Evolutionary conservation across 2,888 invertebrate species (phyloP).

Genomic region (Drosophila bunnanda): DNA sequence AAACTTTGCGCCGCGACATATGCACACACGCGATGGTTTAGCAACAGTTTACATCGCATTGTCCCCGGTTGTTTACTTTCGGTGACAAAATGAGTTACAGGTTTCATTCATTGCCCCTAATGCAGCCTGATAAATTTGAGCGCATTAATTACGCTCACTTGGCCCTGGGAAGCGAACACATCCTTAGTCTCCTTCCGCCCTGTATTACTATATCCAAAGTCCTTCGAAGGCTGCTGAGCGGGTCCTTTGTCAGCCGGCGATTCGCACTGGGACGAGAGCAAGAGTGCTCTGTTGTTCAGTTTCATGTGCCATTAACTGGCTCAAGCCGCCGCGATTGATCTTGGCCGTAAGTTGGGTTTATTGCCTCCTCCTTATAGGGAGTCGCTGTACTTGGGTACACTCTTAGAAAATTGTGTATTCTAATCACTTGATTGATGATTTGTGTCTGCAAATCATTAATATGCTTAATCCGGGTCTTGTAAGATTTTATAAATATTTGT

Average conservation of each 20-base stretch:
- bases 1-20: conserved; percentile 44
- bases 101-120: conserved; percentile 73
- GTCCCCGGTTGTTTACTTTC: conserved; percentile 63
- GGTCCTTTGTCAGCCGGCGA: conserved; percentile 28
- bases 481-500: background rate
- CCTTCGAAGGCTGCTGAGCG: conserved; percentile 4
- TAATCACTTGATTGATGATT: conserved; percentile 5
- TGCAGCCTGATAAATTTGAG: conserved; percentile 79
- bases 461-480: too few species aligned
- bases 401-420: conserved; percentile 4
- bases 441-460: background rate
- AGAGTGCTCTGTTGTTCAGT: conserved; percentile 50
- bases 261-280: conserved; percentile 6
- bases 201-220: background rate
- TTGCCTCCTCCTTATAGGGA: conserved; percentile 44
- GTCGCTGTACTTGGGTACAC: conserved; percentile 11
- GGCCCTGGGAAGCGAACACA: conserved; percentile 16
- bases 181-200: background rate
- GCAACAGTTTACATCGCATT: conserved; percentile 70
- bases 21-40: conserved; percentile 64
- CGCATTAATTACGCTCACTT: conserved; percentile 80
- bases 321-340: conserved; percentile 73
- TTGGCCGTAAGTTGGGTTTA: conserved; percentile 62
- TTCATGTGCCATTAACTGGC: conserved; percentile 75
- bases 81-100: conserved; percentile 78